Conservation (phyloP, 2,797 vertebrate species). For the Myotis planiceps region DNA sequence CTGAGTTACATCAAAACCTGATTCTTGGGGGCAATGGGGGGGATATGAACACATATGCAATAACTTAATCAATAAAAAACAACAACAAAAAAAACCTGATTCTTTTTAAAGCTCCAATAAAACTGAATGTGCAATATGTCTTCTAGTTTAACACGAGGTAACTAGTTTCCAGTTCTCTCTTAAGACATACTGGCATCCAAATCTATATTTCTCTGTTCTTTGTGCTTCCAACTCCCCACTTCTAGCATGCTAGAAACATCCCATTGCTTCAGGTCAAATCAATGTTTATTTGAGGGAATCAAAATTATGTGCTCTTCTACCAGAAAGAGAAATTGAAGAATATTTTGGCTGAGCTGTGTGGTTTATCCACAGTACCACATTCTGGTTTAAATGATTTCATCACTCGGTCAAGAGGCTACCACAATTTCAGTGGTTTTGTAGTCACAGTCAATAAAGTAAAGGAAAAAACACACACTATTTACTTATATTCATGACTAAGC, state of each 20-base stretch:
- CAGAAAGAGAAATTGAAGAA: slow-evolving; percentile 52
- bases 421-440: slow-evolving; percentile 69
- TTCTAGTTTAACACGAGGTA: slow-evolving; percentile 13
- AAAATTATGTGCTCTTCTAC: slow-evolving; percentile 24
- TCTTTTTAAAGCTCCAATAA: slow-evolving; percentile 38
- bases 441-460: slow-evolving; percentile 61
- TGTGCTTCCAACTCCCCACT: neutral
- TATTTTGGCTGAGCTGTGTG: slow-evolving; percentile 14
- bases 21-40: neutral
- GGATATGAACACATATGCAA: too few relatives aligned
- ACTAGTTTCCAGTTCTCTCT: neutral
- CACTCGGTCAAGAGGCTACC: slow-evolving; percentile 35
- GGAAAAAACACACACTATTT: neutral
- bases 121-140: neutral
- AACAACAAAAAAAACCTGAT: neutral
- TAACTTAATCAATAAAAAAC: too few relatives aligned
- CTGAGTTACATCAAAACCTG: neutral
- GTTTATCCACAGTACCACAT: slow-evolving; percentile 51
- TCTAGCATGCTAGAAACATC: neutral
- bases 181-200: neutral
- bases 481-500: slow-evolving; percentile 55
- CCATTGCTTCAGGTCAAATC: slow-evolving; percentile 47
- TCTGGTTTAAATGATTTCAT: slow-evolving; percentile 60
- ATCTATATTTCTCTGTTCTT: slow-evolving; percentile 24
- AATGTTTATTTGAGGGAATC: slow-evolving; percentile 20